Evolutionary conservation across 2,888 invertebrate species (phyloP).

Genomic region (Aporophyla nigra): DNA sequence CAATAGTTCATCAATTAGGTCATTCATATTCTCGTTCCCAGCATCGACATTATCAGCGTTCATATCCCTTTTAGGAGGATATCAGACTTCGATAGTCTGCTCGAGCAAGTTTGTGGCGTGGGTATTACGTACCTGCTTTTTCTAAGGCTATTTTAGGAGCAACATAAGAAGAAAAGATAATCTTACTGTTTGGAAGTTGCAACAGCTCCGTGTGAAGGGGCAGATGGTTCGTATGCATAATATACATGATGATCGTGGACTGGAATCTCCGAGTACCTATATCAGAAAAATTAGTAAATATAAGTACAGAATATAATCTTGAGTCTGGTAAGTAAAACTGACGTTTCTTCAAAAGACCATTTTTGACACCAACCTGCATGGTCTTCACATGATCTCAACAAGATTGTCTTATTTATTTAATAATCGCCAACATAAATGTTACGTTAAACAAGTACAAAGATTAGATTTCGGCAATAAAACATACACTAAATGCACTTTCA

Average conservation of each 20-base stretch:
- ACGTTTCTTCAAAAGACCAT: not conserved
- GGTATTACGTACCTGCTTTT: not conserved
- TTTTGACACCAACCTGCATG: too few species aligned
- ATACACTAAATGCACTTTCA: too few species aligned
- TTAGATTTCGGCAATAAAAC: too few species aligned
- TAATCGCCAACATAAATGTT: too few species aligned
- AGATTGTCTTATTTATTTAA: too few species aligned
- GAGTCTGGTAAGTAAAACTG: conserved; percentile 3
- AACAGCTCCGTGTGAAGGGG: conserved; percentile 73
- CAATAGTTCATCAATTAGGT: too few species aligned
- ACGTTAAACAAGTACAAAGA: too few species aligned
- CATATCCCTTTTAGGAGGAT: not conserved
- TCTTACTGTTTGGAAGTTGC: conserved; percentile 85
- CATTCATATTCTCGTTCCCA: not conserved
- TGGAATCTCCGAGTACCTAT: conserved; percentile 82
- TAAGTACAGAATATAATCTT: not conserved
- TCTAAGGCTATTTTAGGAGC: conserved; percentile 3
- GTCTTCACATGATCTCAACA: too few species aligned
- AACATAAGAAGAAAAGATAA: conserved; percentile 9
- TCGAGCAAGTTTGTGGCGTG: not conserved
- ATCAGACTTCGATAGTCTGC: not conserved
- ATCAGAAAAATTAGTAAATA: conserved; percentile 12
- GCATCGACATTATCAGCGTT: not conserved
- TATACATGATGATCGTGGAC: conserved; percentile 81
- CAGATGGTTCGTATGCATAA: conserved; percentile 84